Base-by-base conservation (phyloP, 2,113 vertebrate species). In the Oncorhynchus tshawytscha region DNA sequence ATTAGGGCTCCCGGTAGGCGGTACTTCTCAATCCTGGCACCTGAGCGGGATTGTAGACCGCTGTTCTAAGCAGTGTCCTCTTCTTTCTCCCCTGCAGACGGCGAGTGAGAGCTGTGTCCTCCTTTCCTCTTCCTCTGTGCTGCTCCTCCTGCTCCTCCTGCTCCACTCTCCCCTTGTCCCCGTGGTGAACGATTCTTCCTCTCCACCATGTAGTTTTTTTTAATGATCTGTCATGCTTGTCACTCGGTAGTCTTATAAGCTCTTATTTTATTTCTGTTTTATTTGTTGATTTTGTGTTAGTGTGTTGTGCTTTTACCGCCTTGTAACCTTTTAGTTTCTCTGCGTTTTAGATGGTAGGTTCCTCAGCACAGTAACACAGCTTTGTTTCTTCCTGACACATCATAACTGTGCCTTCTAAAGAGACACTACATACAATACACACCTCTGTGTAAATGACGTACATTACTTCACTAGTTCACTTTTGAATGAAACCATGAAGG, bases 31-130 rank as follows among this genome's bases (percentile, higher is more conserved):
- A 18, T 54, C 51, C 51, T 54, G 51, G 51, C 1, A 18, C 34
- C 8, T 39, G 29, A 69, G 5, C 67, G 13, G 20, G n/a, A 12
- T 70, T 22, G 6, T 22, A 48, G 45, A 65, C 20, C 11, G 12
- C 39, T 20, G 76, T 70, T 54, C 80, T 78, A 72, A 78, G 86
- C 67, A 27, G 22, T 1, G 75, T 54, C 75, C 82, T 78, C 79
- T 72, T 86, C 49, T 29, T 81, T 75, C 82, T 86, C 74, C 86
- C 82, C 84, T 86, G 11, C 87, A 91, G 90, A 85, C 84, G 84
- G 77, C 74, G 82, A 81, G n/a, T 90, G 86, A 88, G 78, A 73
- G 79, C 78, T 77, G 51, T 76, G 45, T 83, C 81, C 82, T 45
- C 59, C 83, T 78, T 84, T 71, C 80, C 77, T 79, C 79, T 60